phyloP scores from a whole-genome alignment of 2,797 vertebrate species.

The Sebastiscus tertius region DNA sequence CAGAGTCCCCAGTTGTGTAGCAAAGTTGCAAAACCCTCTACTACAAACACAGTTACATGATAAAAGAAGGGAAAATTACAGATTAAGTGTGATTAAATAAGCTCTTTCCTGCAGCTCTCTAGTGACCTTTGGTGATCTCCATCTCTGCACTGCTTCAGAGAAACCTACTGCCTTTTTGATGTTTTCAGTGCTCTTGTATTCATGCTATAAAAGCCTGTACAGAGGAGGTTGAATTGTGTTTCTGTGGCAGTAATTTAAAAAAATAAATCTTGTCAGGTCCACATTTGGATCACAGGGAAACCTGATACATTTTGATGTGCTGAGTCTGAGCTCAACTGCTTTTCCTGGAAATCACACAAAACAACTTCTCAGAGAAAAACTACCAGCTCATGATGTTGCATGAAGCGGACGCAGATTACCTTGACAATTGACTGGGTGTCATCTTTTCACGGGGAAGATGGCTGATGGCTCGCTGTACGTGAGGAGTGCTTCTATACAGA shows the following conservation, averaged over 20 bases:
- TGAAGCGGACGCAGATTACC: not conserved
- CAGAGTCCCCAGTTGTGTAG: not conserved
- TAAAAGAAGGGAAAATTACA: not conserved
- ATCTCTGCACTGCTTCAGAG: not conserved
- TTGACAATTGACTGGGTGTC: slow-evolving; percentile 1
- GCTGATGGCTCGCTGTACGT: not conserved
- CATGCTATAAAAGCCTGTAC: not conserved
- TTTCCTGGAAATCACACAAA: slow-evolving; percentile 25
- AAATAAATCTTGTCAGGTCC: not conserved
- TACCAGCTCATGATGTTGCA: not conserved
- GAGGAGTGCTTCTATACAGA: not conserved
- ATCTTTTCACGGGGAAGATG: not conserved
- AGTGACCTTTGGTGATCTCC: not conserved
- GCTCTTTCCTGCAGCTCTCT: not conserved
- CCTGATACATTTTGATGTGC: not conserved
- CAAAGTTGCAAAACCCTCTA: not conserved
- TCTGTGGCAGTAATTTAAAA: not conserved
- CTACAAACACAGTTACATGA: not conserved
- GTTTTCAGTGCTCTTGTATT: not conserved
- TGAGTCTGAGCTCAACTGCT: not conserved
- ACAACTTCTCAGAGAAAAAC: not conserved
- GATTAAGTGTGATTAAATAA: not conserved
- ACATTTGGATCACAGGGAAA: not conserved
- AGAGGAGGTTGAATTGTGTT: not conserved
- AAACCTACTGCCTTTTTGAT: not conserved